Base-by-base conservation (phyloP, 2,797 vertebrate genomes). In the Rhadinocentrus ornatus region DNA sequence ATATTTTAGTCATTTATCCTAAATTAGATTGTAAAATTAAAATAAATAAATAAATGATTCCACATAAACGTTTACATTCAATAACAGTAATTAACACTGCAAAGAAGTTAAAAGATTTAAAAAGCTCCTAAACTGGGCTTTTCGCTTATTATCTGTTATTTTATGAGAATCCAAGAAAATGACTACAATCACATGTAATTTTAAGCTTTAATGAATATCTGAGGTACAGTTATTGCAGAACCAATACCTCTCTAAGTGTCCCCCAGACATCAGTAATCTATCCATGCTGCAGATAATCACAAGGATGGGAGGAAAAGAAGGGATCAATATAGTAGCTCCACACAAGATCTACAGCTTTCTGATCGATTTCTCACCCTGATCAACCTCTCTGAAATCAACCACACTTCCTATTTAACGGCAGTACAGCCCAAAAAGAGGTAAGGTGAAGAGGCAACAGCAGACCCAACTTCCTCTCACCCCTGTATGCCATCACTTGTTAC, bases 291-390 rank as follows among this genome's bases (percentile, higher is more conserved):
- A 85, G 89, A 92, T 92, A 81, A 93, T 93, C 90, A 85, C 88
- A 87, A 88, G 78, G 86, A 92, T 89, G 88, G 87, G 86, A 83
- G 86, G 84, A 74, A 85, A 81, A 57, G 69, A 77, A 75, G 60
- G 71, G 88, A 92, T 94, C 93, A 86, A 94, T 94, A 91, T 32
- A 32, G 73, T 60, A 74, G 81, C 88, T 92, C 91, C 87, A 66
- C 89, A 89, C 80, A 87, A 90, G 90, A 93, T 86, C 85, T 91
- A 93, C 92, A 89, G 90, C 92, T 90, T 91, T 85, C 82, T 91
- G 82, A 91, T 93, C 72, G 86, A 93, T 92, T 91, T 83, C 84
- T 83, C 82, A 37, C 79, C 84, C 86, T 84, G 90, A 91, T 93
- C 91, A 80, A 81, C 81, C 88, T 86, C 83, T 90, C 83, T 78